Conservation (phyloP, 2,888 invertebrate genomes). For the Brenthis daphne region DNA sequence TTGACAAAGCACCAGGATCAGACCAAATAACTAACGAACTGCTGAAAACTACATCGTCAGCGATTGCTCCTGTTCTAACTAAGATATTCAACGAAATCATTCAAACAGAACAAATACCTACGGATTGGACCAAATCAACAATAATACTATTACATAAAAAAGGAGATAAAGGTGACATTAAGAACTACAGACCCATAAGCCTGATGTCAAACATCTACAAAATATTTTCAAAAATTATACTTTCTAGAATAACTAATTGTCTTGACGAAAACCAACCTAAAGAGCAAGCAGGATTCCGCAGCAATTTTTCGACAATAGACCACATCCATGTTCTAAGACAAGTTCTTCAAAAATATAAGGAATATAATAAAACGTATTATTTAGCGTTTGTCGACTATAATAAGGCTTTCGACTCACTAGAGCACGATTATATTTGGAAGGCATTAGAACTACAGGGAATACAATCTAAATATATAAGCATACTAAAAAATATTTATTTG, state of each 20-base stretch:
- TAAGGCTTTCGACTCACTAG: conserved; percentile 41
- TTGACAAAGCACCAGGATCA: conserved; percentile 43
- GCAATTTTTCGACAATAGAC: conserved; percentile 38
- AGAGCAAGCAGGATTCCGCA: conserved; percentile 40
- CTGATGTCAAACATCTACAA: conserved; percentile 35
- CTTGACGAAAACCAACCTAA: conserved; percentile 34
- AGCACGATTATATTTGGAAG: conserved; percentile 38
- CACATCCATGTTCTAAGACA: conserved; percentile 39
- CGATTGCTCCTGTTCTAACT: conserved; percentile 39
- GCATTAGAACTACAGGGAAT: conserved; percentile 38
- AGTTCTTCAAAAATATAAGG: conserved; percentile 33
- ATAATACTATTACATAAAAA: conserved; percentile 44
- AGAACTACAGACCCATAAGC: conserved; percentile 39
- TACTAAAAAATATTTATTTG: conserved; percentile 1
- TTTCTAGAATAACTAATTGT: conserved; percentile 31
- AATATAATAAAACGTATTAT: conserved; percentile 38
- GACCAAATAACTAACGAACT: conserved; percentile 43
- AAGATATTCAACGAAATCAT: conserved; percentile 43
- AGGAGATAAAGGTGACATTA: conserved; percentile 38
- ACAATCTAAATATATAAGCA: conserved; percentile 37
- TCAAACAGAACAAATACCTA: conserved; percentile 36
- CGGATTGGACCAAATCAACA: conserved; percentile 43
- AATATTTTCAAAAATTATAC: conserved; percentile 37
- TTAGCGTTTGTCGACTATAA: conserved; percentile 40
- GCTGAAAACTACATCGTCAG: conserved; percentile 38